Evolutionary conservation across 2,888 invertebrate species (phyloP).

Genomic region (Eucera pruinosa): DNA sequence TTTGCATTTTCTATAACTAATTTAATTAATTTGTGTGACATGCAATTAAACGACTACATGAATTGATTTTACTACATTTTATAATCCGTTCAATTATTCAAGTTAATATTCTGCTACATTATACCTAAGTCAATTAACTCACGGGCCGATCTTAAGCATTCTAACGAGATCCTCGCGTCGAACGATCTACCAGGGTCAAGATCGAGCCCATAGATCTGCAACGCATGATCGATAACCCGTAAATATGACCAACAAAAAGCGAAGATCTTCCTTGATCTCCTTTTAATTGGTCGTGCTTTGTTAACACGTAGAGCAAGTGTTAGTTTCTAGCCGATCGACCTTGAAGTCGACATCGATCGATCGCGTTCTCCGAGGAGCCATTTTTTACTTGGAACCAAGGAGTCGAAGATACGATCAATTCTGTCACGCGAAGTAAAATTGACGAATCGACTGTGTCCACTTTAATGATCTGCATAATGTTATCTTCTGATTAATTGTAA

Average conservation of each 20-base stretch:
- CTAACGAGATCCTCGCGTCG: background rate
- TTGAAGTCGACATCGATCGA: constrained; percentile 34
- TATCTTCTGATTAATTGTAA: background rate
- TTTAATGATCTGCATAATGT: background rate
- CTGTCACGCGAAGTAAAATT: background rate
- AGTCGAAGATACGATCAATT: background rate
- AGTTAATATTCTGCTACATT: too few species aligned
- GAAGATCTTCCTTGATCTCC: background rate
- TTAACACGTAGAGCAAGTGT: constrained; percentile 50
- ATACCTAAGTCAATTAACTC: too few species aligned
- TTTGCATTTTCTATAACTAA: too few species aligned
- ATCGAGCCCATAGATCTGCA: constrained; percentile 11
- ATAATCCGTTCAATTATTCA: too few species aligned
- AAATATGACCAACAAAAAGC: background rate
- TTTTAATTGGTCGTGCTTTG: constrained; percentile 57
- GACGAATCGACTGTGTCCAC: background rate
- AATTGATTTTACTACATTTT: too few species aligned
- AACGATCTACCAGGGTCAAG: constrained; percentile 24
- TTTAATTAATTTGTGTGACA: too few species aligned
- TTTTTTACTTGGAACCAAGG: background rate
- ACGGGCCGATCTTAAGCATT: too few species aligned
- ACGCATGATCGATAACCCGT: constrained; percentile 34
- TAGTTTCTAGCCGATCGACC: constrained; percentile 29
- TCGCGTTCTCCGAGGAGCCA: background rate
- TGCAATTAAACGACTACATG: too few species aligned